Percentiles rank a stretch among this genome's conserved stretches.
phyloP scores from a whole-genome alignment of 2,888 invertebrate genomes.

The Lamellibrachia columna region DNA sequence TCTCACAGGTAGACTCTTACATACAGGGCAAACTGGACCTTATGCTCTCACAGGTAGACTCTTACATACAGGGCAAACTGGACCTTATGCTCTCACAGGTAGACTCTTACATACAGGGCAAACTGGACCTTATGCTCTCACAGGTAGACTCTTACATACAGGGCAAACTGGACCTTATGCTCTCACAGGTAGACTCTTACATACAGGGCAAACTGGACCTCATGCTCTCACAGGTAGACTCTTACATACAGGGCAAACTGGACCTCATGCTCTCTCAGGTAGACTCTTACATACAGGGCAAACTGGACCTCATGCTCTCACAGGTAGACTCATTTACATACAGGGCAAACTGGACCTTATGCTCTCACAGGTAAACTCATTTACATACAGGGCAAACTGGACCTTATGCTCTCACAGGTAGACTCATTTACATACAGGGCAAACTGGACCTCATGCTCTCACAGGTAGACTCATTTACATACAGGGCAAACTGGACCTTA shows the following conservation, averaged over 20 bases:
- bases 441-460: neutral
- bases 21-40: neutral
- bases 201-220: neutral
- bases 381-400: conserved; percentile 74
- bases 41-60: neutral
- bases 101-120: too few species aligned
- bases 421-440: neutral
- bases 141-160: conserved; percentile 45
- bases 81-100: neutral
- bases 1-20: conserved; percentile 51
- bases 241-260: conserved; percentile 74
- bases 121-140: conserved; percentile 71
- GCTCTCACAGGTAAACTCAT: too few species aligned
- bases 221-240: neutral
- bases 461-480: neutral
- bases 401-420: conserved; percentile 68
- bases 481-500: neutral
- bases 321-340: neutral
- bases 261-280: conserved; percentile 69
- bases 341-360: neutral
- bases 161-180: neutral
- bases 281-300: neutral
- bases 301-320: neutral
- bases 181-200: neutral
- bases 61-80: neutral